phyloP scores from a whole-genome alignment of 2,113 vertebrate species.

The Sorex araneus region DNA sequence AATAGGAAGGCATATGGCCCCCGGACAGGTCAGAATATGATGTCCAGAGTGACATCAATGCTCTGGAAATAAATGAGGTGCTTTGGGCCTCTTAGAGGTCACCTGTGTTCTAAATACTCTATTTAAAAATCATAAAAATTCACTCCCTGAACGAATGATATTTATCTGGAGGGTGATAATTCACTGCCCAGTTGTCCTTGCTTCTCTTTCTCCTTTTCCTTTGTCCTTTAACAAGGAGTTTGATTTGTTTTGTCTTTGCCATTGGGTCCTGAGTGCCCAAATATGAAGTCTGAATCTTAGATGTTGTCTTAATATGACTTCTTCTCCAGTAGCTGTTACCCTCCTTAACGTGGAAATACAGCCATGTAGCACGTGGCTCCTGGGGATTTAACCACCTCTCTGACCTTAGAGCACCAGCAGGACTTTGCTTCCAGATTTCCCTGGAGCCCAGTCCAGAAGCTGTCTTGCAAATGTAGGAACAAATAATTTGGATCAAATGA shows the following conservation, averaged over 20 bases:
- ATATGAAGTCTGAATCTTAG: not conserved
- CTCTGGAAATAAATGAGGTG: not conserved
- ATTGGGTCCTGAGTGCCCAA: not conserved
- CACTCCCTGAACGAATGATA: too few species aligned
- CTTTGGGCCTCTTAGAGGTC: not conserved
- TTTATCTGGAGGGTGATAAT: not conserved
- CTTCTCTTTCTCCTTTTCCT: not conserved
- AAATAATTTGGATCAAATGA: not conserved
- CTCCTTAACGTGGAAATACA: not conserved
- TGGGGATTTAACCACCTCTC: not conserved
- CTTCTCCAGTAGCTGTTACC: not conserved
- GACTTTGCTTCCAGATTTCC: not conserved
- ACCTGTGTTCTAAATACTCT: not conserved
- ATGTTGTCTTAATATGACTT: not conserved
- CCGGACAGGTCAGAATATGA: not conserved
- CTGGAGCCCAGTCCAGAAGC: not conserved
- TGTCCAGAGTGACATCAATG: not conserved
- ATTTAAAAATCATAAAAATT: not conserved
- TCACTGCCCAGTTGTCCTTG: not conserved
- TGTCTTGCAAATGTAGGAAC: constrained; percentile 4
- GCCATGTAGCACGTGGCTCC: not conserved
- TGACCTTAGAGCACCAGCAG: not conserved
- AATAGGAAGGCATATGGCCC: not conserved
- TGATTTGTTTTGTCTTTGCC: not conserved
- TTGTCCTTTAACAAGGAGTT: not conserved